Evolutionary conservation across 2,797 vertebrate species (phyloP).

Genomic region (Margarornis squamiger): DNA sequence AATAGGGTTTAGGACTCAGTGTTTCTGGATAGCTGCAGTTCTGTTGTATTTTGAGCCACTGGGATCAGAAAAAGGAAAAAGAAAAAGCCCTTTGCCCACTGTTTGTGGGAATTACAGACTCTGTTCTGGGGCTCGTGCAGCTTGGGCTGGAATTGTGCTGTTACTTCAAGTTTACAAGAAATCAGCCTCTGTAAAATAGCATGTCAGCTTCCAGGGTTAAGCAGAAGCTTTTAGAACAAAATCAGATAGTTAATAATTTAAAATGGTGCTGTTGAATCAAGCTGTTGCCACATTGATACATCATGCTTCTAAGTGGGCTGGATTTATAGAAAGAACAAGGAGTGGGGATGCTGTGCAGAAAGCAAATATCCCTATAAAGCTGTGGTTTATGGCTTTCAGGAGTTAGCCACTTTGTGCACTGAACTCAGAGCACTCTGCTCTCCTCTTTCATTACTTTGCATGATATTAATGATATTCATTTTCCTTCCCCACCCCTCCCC

Average conservation of each 20-base stretch:
- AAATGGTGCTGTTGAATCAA: background rate
- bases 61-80: background rate
- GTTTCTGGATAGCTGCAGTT: background rate
- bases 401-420: background rate
- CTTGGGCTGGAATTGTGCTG: background rate
- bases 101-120: background rate
- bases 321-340: background rate
- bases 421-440: background rate
- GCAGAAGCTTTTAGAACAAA: background rate
- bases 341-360: background rate
- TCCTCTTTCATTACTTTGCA: background rate
- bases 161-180: background rate
- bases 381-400: background rate
- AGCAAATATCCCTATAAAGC: background rate
- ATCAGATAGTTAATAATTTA: background rate
- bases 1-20: background rate
- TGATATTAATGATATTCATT: background rate
- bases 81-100: background rate
- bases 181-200: background rate
- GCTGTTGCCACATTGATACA: background rate
- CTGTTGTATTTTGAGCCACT: background rate
- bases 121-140: fast-evolving
- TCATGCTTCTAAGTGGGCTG: background rate
- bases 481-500: background rate
- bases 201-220: background rate